Conservation (phyloP, 2,797 vertebrate genomes). For the Sarcophilus harrisii region DNA sequence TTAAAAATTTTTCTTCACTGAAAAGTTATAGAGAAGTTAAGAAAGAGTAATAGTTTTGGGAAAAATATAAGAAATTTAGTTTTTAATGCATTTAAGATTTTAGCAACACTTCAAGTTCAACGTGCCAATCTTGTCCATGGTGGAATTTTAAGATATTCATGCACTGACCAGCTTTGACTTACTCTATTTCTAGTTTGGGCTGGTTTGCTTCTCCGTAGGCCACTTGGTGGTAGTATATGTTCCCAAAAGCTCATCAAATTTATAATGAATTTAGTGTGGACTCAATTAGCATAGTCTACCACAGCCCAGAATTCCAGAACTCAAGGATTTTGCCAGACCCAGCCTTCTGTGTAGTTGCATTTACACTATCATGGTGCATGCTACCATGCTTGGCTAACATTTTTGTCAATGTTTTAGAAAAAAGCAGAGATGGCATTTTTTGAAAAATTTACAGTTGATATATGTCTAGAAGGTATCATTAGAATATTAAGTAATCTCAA, state of each 20-base stretch:
- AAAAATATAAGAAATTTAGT: no score
- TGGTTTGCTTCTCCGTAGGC: neutral
- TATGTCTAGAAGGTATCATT: neutral
- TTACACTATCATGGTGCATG: no score
- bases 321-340: no score
- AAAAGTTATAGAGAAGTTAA: no score
- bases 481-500: neutral
- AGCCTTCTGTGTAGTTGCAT: neutral
- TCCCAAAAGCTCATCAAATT: neutral
- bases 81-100: no score
- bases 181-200: neutral
- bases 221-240: neutral
- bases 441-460: neutral
- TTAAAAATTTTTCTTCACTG: no score
- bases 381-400: neutral
- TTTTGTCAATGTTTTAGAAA: neutral
- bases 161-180: no score
- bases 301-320: neutral
- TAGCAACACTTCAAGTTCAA: no score
- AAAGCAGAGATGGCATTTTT: neutral
- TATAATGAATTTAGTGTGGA: neutral
- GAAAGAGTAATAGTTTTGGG: no score
- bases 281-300: neutral
- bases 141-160: no score
- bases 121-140: no score